Evolutionary conservation across 2,888 invertebrate species (phyloP), one percentile per base, ranked within the genome.

Genomic region (Xestoiulus laeticollis): DNA sequence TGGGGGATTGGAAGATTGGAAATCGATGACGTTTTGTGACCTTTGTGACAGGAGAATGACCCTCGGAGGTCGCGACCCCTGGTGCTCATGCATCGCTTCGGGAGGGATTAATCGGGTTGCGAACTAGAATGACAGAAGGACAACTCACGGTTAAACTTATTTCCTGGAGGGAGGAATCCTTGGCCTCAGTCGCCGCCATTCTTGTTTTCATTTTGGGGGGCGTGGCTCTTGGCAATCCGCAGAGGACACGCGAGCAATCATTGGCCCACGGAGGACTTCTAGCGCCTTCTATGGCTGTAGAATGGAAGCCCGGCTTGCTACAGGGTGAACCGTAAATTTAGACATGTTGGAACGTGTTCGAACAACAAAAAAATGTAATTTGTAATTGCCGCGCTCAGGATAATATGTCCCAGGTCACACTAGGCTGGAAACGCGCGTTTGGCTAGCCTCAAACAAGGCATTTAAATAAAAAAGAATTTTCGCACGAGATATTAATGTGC

Each of bases 81-180:
- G 30, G 26, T 12, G 78, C 78, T 78, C 78, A 22, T 30, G 78
- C 78, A 78, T 26, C 30, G 78, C 30, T 78, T 78, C 12, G 78
- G 22, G 78, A 22, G 78, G 78, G 30, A 26, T 26, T 8, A 22
- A 12, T 22, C 78, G 78, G 78, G 78, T 78, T 3, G 78, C 78
- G 22, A 0, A 22, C 30, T 26, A 30, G 30, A 78, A 78, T 78
- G 78, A 78, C 78, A 78, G 14, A 78, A 78, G 30, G 30, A 78
- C 78, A 78, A 78, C 78, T 78, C 78, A 78, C 78, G 30, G 14
- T 78, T 78, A 78, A 78, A 78, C 78, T 78, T 78, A 78, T 78
- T 78, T 78, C 78, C 78, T 30, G 78, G 22, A 78, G 78, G 78
- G 30, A 26, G 78, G 78, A 78, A 78, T 78, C 78, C 78, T 78